Evolutionary conservation across 2,797 vertebrate species (phyloP), one percentile per base, ranked within the genome.

Genomic region (Acomys russatus): DNA sequence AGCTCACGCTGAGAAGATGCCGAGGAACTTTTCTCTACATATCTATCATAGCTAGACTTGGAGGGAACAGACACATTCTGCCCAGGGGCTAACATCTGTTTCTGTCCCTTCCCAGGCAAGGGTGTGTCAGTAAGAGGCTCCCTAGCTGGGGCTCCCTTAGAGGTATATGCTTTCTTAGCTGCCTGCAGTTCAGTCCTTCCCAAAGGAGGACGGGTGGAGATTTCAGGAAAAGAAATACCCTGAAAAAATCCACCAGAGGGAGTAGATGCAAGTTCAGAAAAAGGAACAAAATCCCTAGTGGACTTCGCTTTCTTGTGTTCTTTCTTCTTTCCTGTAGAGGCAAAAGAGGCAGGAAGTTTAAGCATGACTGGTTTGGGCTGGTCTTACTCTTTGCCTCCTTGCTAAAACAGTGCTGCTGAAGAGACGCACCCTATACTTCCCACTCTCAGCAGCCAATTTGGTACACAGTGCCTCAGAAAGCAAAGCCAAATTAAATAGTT

Each of bases 321-420:
- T 98, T 98, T 98, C 98, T 98, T 98, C 98, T 98, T 98, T 97
- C 97, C 97, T 97, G 98, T 97, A 98, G 98, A 97, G 97, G 98
- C 98, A 98, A 98, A 98, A 98, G 98, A 98, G 98, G 98, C 98
- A 98, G 97, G 97, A 98, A 97, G 97, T 97, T 97, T 98, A 97
- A 98, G 98, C 56, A 97, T 97, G 95, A 97, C 96, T 68, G 95
- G 83, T 95, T 88, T 92, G 91, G 94, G 92, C 80, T 93, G 59
- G 92, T 82, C 90, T 95, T 97, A 97, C 90, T 96, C 90, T 98
- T 82, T 97, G 98, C 97, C 98, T 97, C 98, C 82, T 98, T 97
- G 98, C 97, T 98, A 98, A 98, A 91, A 96, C 94, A 96, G 96
- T 92, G 97, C 84, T 97, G 94, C 80, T 96, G 97, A 97, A 96